Evolutionary conservation across 2,113 vertebrate species (phyloP).

Genomic region (Marmota flaviventris): DNA sequence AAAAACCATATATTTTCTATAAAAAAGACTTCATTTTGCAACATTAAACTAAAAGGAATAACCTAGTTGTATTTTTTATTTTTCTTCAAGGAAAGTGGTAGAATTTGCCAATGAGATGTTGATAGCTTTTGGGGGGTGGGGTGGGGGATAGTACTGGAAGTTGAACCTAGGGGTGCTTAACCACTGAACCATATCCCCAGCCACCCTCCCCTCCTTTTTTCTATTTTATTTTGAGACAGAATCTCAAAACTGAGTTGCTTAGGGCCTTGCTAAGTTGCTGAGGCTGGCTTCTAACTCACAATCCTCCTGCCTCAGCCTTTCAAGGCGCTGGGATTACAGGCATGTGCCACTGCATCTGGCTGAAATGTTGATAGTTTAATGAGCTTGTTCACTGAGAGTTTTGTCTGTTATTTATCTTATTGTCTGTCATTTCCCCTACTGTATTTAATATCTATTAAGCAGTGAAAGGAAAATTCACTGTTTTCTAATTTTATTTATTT

Average conservation of each 20-base stretch:
- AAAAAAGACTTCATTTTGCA: slow-evolving; percentile 19
- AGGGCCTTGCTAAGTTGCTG: too few relatives aligned
- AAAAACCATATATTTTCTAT: neutral
- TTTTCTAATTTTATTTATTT: neutral
- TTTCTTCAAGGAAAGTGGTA: neutral
- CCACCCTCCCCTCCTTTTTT: too few relatives aligned
- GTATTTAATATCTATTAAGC: neutral
- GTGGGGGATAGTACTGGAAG: too few relatives aligned
- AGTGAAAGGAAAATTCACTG: neutral
- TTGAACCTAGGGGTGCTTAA: too few relatives aligned
- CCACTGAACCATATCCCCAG: too few relatives aligned
- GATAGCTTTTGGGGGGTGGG: neutral
- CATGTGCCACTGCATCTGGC: neutral
- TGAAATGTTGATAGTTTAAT: neutral
- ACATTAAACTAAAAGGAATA: neutral
- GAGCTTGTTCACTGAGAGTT: neutral
- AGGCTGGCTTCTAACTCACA: too few relatives aligned
- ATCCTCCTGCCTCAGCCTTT: too few relatives aligned
- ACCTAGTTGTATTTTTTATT: neutral
- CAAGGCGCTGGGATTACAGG: too few relatives aligned
- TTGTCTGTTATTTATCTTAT: neutral
- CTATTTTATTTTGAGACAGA: too few relatives aligned
- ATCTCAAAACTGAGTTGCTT: too few relatives aligned
- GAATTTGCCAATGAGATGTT: neutral
- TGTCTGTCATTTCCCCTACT: neutral